Base-by-base conservation (phyloP, 2,888 invertebrate genomes). In the Sinopyrophorus schimmeli region DNA sequence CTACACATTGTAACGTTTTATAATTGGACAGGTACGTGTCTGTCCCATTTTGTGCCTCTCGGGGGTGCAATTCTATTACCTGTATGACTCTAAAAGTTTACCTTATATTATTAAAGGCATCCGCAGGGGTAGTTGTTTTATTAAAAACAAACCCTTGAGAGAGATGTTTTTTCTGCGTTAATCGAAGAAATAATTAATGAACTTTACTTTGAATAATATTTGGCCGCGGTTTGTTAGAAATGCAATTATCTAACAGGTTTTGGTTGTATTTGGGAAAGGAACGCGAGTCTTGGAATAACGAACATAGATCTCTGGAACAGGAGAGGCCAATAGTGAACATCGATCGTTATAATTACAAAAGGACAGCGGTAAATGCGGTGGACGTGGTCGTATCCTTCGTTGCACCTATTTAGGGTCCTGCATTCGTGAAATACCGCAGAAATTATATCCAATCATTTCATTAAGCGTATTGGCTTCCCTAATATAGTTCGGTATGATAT, bases 401-500 rank as follows among this genome's bases (percentile, higher is more conserved):
- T 56, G 52, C 15, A 41, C 41, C 35, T 46, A 54, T 48, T 51
- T 47, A 46, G 46, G 51, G 48, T 53, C 48, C 39, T 39, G 7
- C 39, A 39, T 28, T 39, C 20, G 38, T 32, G 40, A 34, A 39
- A 55, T 53, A 28, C 44, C 51, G 51, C 53, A 46, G 53, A 46
- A 50, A 53, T 50, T 55, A 53, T 47, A 44, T 50, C 48, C 40
- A 44, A 51, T 55, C 54, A 53, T 55, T 57, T 42, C 43, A 57
- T 54, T 57, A 57, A 9, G 24, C 24, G 24, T 35, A 24, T 21
- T 35, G 24, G 24, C 24, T 35, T 35, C 15, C 10, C 12, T 23
- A 24, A 24, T 20, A 35, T 21, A 35, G 15, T 35, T 12, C 24
- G 15, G 21, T 15, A 35, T 24, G 16, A 12, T 24, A 24, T 24